Conservation (phyloP, 2,113 vertebrate genomes). For the Acinonyx jubatus region DNA sequence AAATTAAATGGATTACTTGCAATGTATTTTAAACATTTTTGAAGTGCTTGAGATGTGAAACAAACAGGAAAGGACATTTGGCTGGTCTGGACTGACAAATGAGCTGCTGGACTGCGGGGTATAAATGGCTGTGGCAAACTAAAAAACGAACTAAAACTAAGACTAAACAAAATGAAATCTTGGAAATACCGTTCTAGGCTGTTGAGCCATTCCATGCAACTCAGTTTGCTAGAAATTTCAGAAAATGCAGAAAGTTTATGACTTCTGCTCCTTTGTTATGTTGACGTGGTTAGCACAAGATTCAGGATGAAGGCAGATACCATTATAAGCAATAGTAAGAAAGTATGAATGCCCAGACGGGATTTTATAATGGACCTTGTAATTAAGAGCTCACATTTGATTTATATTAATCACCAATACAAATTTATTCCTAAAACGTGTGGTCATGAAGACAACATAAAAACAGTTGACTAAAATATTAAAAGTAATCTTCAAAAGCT, state of each 20-base stretch:
- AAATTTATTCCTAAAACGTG: conserved; percentile 20
- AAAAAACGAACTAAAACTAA: not conserved
- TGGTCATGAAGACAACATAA: conserved; percentile 30
- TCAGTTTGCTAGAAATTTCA: not conserved
- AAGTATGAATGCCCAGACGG: not conserved
- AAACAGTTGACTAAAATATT: conserved; percentile 22
- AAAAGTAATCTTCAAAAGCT: not conserved
- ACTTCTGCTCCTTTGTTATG: not conserved
- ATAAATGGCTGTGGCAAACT: not conserved
- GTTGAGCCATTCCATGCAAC: not conserved
- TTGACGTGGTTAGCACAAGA: not conserved
- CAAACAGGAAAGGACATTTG: not conserved
- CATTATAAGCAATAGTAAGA: not conserved
- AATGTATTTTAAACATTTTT: not conserved
- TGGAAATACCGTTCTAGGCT: not conserved
- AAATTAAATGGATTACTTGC: not conserved
- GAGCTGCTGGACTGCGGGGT: not conserved
- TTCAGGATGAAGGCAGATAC: not conserved
- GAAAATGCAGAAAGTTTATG: conserved; percentile 14
- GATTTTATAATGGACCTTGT: not conserved
- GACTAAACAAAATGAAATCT: not conserved
- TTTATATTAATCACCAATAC: not conserved
- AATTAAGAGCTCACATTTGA: not conserved
- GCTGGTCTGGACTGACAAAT: not conserved
- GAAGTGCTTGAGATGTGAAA: not conserved